Percentiles rank a stretch among this genome's conserved stretches.
phyloP scores from a whole-genome alignment of 2,113 vertebrate genomes.

The Prinia subflava region DNA sequence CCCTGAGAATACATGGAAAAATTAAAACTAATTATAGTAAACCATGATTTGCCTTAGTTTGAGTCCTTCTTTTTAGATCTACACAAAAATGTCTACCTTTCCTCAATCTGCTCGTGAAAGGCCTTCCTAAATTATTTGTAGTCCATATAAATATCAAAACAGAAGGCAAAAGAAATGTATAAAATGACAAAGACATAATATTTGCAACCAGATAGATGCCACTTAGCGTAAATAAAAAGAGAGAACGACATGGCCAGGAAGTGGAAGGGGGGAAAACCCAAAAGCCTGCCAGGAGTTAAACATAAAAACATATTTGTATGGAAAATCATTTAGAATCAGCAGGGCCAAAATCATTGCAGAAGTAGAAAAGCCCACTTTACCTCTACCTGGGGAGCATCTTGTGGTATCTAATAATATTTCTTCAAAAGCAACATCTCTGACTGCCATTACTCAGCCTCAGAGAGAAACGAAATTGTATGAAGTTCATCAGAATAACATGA shows the following conservation, averaged over 20 bases:
- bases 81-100: neutral
- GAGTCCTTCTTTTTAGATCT: neutral
- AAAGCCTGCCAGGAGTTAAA: neutral
- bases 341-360: neutral
- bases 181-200: neutral
- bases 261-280: rapidly evolving
- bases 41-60: neutral
- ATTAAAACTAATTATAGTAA: neutral
- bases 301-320: neutral
- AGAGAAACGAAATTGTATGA: neutral
- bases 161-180: neutral
- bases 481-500: neutral
- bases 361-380: neutral
- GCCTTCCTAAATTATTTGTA: neutral
- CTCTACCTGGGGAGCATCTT: neutral
- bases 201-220: neutral
- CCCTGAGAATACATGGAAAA: neutral
- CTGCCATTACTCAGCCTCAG: neutral
- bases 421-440: neutral
- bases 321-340: neutral
- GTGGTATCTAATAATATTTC: neutral
- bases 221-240: neutral
- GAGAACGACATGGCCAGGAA: neutral
- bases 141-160: neutral
- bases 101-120: neutral